phyloP scores from a whole-genome alignment of 2,113 vertebrate species.

The Leucosticte australis region DNA sequence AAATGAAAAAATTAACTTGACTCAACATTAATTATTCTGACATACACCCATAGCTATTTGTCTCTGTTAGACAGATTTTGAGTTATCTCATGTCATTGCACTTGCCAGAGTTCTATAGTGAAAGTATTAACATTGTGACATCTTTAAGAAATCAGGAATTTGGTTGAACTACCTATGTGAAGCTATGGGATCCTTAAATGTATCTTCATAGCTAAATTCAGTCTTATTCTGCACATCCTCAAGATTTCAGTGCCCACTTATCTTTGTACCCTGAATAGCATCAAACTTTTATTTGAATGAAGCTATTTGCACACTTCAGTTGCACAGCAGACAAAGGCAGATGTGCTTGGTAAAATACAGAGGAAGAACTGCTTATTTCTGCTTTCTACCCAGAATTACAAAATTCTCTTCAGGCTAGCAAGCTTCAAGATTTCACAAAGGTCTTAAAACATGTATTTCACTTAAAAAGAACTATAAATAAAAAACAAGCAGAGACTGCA shows the following conservation, averaged over 20 bases:
- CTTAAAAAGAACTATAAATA: background rate
- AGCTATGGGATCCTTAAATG: background rate
- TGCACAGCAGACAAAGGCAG: background rate
- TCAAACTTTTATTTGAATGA: background rate
- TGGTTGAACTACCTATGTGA: background rate
- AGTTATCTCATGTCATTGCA: background rate
- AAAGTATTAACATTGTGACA: background rate
- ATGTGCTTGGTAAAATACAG: background rate
- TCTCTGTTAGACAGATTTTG: background rate
- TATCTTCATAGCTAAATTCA: background rate
- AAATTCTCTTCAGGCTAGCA: background rate
- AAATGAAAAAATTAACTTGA: constrained; percentile 35
- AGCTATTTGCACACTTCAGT: background rate
- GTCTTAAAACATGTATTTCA: background rate
- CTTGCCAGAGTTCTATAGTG: background rate
- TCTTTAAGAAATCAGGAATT: background rate
- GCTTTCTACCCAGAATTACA: background rate
- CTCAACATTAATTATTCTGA: constrained; percentile 12
- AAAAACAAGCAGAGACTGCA: background rate
- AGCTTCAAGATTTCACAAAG: background rate
- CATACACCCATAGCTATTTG: background rate
- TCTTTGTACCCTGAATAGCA: background rate
- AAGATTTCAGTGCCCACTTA: background rate
- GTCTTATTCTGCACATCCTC: background rate
- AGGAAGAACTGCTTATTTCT: background rate